Conservation (phyloP, 1,140 invertebrate genomes). For the Semibalanus balanoides region DNA sequence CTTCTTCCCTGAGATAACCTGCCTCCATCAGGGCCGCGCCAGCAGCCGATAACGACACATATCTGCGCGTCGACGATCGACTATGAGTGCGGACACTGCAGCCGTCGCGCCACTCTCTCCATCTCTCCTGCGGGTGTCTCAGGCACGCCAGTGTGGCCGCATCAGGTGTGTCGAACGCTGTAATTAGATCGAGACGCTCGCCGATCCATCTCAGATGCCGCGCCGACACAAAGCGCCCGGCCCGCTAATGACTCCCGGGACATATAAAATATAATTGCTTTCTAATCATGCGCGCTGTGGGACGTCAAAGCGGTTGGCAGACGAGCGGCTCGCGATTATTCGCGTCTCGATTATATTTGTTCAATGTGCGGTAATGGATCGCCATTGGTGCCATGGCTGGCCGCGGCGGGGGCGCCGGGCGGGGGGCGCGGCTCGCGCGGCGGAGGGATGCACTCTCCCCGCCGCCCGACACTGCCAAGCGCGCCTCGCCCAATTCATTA, state of each 20-base stretch:
- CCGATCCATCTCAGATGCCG: background rate
- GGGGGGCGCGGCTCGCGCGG: background rate
- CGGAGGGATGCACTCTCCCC: no score
- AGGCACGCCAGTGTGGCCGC: no score
- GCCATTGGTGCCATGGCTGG: background rate
- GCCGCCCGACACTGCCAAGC: background rate
- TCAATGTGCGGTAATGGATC: background rate
- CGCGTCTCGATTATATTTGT: background rate
- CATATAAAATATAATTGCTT: background rate
- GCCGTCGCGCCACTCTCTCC: no score
- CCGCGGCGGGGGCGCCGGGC: no score
- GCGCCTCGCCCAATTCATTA: background rate
- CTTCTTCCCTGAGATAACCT: no score
- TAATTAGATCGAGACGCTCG: background rate
- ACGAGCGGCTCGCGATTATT: background rate
- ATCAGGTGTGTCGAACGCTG: background rate
- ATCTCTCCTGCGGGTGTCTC: no score
- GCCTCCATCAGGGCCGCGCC: no score
- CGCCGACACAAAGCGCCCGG: background rate
- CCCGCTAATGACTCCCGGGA: background rate
- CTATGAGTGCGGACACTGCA: no score
- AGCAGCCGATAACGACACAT: no score
- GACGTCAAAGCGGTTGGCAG: background rate
- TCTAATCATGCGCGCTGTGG: background rate
- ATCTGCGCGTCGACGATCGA: no score